A percentile compares a stretch with the other conserved stretches of the same genome.
Evolutionary conservation across 2,797 vertebrate genomes (phyloP).

Genomic region (Danio choprae): DNA sequence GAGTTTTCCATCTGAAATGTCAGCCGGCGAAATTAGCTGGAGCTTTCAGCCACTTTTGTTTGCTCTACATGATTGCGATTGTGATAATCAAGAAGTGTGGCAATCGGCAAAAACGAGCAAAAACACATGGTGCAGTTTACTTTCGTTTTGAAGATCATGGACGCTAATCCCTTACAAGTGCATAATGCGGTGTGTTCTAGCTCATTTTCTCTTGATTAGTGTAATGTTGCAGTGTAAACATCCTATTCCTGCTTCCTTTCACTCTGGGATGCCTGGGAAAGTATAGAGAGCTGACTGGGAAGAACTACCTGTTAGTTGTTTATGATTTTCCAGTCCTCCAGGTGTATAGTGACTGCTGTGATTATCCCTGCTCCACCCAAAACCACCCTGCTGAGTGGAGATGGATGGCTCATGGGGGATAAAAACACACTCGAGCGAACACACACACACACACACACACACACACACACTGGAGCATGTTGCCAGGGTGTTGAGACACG

Average conservation of each 20-base stretch:
- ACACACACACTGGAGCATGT: slow-evolving; percentile 57
- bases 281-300: slow-evolving; percentile 1
- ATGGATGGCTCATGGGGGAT: slow-evolving; percentile 60
- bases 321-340: slow-evolving; percentile 54
- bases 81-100: slow-evolving; percentile 21
- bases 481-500: slow-evolving; percentile 77
- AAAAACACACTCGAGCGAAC: slow-evolving; percentile 50
- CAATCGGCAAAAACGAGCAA: slow-evolving; percentile 3
- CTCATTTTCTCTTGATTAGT: slow-evolving; percentile 13
- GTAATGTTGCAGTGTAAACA: slow-evolving; percentile 22
- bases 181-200: background rate
- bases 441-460: slow-evolving; percentile 40
- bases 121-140: slow-evolving; percentile 38
- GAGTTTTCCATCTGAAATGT: slow-evolving; percentile 39
- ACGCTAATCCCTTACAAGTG: slow-evolving; percentile 28
- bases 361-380: slow-evolving; percentile 63
- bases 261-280: background rate
- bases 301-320: slow-evolving; percentile 46
- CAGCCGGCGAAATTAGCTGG: slow-evolving; percentile 31
- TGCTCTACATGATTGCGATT: slow-evolving; percentile 45
- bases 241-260: background rate
- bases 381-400: slow-evolving; percentile 59
- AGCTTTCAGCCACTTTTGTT: slow-evolving; percentile 40
- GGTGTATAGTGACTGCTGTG: slow-evolving; percentile 60
- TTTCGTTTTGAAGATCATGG: slow-evolving; percentile 30